Conservation (phyloP, 1,140 invertebrate genomes). For the Cydia fagiglandana region DNA sequence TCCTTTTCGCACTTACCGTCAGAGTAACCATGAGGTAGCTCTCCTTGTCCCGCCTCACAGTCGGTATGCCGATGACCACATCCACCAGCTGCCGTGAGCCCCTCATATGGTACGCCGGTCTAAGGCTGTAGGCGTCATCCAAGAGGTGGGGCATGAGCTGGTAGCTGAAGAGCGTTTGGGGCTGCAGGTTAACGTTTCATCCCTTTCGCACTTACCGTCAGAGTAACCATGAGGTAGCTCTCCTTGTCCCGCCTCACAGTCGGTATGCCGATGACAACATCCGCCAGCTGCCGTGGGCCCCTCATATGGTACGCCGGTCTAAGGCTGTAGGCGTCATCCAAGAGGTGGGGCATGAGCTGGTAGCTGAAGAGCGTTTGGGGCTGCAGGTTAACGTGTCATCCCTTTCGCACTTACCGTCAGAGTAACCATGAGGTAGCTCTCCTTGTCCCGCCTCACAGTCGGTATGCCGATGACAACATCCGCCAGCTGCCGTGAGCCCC, state of each 20-base stretch:
- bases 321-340: too few species aligned
- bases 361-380: not conserved
- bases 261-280: constrained; percentile 86
- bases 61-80: constrained; percentile 91
- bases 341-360: too few species aligned
- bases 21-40: constrained; percentile 94
- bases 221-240: constrained; percentile 92
- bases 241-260: constrained; percentile 94
- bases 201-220: constrained; percentile 65
- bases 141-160: too few species aligned
- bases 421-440: constrained; percentile 94
- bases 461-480: constrained; percentile 86
- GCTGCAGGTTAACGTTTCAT: too few species aligned
- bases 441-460: constrained; percentile 93
- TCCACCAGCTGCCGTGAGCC: constrained; percentile 85
- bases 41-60: constrained; percentile 93
- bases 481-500: too few species aligned
- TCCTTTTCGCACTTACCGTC: constrained; percentile 40
- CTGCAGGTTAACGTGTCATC: constrained; percentile 29
- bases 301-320: too few species aligned
- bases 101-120: constrained; percentile 82
- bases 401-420: constrained; percentile 66
- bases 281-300: too few species aligned
- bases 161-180: constrained; percentile 56
- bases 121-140: constrained; percentile 78